Base-by-base conservation (phyloP, 1,140 invertebrate species). In the Latrodectus geometricus region DNA sequence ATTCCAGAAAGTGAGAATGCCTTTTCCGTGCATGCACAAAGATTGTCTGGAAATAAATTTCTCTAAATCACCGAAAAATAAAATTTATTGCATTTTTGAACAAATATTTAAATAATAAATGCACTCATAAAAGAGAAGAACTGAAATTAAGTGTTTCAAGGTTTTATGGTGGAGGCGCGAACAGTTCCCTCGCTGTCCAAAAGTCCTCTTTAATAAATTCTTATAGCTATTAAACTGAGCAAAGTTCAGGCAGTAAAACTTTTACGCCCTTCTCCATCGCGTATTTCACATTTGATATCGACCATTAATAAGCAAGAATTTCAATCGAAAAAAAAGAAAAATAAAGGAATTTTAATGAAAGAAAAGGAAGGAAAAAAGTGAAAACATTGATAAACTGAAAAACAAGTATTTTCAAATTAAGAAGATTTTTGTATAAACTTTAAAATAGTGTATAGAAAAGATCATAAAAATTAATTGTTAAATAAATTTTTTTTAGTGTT, bases 91-190 rank as follows among this genome's bases (percentile, higher is more conserved):
- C 65, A 50, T 49, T 72, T 81, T 70, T 72, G 69, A 68, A 81
- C 66, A 81, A 81, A 81, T 72, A 61, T 35, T 81, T 72, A 49
- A 81, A 81, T 81, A 72, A 81, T 81, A 81, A 81, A 81, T 81
- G 79, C n/a, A 49, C 65, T 56, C 79, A 23, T 81, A 81, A 81
- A 81, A 81, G n/a, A 48, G n/a, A n/a, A 35, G 17, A 66, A 81
- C 70, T 66, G 79, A 81, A 81, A 81, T 81, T 70, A 70, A 81
- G 69, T 81, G 66, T 81, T 35, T 68, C 17, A n/a, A 23, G 35
- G 35, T 21, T 50, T 70, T 21, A 23, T 14, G 20, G n/a, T 14
- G 12, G 14, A 70, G 9, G 21, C 12, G 69, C 35, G 35, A 35
- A 35, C 35, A 35, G 35, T 35, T 35, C 35, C 35, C 35, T 35